These are phyloP conservation scores for Mus minutoides DNA, from an alignment of 2,797 vertebrate species.

Conservation along the genomic window DNA sequence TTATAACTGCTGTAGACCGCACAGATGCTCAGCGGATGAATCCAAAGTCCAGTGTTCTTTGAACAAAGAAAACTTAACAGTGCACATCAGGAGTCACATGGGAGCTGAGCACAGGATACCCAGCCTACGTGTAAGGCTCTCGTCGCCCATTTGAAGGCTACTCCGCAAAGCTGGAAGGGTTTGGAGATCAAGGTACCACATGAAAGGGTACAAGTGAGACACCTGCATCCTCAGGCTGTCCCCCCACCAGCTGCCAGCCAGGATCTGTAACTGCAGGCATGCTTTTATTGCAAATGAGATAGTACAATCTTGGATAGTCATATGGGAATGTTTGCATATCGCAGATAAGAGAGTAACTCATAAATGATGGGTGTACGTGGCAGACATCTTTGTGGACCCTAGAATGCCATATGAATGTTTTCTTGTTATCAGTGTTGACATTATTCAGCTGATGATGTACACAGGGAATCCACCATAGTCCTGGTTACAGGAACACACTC, in stretches of 20 bases:
- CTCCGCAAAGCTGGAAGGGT: not conserved
- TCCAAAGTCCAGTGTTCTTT: not conserved
- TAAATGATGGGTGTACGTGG: not conserved
- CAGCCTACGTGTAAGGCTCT: not conserved
- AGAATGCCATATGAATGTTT: not conserved
- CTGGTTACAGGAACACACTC: accelerated
- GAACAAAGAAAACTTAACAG: not conserved
- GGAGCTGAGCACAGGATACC: not conserved
- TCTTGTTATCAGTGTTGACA: not conserved
- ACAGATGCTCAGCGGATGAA: not conserved
- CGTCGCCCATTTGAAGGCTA: not conserved
- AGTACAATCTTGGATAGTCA: not conserved
- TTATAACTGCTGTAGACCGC: not conserved
- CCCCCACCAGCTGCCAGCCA: not conserved
- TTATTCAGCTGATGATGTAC: not conserved
- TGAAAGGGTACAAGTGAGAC: not conserved
- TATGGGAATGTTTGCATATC: not conserved
- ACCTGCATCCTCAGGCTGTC: too few relatives aligned
- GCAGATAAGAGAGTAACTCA: not conserved
- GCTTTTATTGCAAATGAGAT: not conserved
- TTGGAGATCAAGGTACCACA: not conserved
- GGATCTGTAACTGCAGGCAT: not conserved
- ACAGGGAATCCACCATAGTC: not conserved
- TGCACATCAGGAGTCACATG: not conserved
- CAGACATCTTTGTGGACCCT: not conserved